Evolutionary conservation across 2,888 invertebrate species (phyloP), one percentile per base, ranked within the genome.

Genomic region (Lamellibrachia columna): DNA sequence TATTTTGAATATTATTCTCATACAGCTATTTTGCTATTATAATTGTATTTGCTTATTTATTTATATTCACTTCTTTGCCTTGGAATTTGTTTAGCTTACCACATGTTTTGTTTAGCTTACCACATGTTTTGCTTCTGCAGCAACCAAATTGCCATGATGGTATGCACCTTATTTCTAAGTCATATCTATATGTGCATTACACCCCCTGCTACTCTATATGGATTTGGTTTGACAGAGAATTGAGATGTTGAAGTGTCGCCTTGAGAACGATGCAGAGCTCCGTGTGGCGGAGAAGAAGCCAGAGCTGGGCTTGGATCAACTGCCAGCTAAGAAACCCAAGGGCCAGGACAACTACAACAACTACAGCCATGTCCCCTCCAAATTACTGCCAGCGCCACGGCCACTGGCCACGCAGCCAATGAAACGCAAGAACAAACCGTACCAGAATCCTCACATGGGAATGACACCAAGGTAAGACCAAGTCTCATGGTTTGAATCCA

Each of bases 341-440:
- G n/a, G 15, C 22, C 15, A 75, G 22, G 75, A 75, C 15, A 22
- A 22, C 3, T 75, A 75, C 75, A 11, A 75, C 75, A 75, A 4
- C 75, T 75, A 75, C 75, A 15, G 22, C 22, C 75, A 75, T 6
- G 75, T 75, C 6, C 75, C 75, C 22, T 75, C 75, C 75, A 75
- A 75, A n/a, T 75, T 75, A n/a, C 15, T 75, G 22, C 75, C 75
- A 22, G 22, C 75, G 3, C 75, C 75, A 2, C 75, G 75, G 22
- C 75, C 75, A 15, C 22, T 75, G 15, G 75, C 75, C 11, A 6
- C 75, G 3, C 75, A 75, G 75, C 75, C 75, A 75, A 75, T 75
- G 75, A 75, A 75, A 22, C 75, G 75, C 75, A 75, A 75, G 75
- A 75, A 75, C 75, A 75, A 75, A 75, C 75, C 75, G n/a, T 75